Conservation (phyloP, 2,888 invertebrate genomes). For the Palloptera scutellata region DNA sequence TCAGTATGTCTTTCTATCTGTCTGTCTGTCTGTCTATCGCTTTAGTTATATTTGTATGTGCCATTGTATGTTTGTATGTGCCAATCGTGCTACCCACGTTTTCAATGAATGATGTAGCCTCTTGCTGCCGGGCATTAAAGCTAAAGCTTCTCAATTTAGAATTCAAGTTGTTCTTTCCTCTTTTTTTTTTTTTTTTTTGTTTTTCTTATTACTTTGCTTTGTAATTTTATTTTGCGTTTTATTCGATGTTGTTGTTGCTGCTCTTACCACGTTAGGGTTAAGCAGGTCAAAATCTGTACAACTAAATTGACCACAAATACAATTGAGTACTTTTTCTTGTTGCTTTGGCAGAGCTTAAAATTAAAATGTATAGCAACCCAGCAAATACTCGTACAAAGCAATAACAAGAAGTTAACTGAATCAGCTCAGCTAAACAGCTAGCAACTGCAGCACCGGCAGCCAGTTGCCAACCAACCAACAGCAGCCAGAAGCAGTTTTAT, state of each 20-base stretch:
- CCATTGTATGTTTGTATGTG: background rate
- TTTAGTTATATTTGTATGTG: background rate
- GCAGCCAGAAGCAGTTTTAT: constrained; percentile 58
- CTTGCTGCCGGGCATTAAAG: constrained; percentile 54
- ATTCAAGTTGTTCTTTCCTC: constrained; percentile 52
- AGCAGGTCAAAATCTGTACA: constrained; percentile 62
- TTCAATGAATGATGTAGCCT: constrained; percentile 31
- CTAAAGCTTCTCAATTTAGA: constrained; percentile 58
- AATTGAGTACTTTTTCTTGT: constrained; percentile 46
- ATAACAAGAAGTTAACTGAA: constrained; percentile 29
- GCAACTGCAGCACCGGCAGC: background rate
- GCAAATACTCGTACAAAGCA: constrained; percentile 32
- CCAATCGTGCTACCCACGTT: constrained; percentile 1
- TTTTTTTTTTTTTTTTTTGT: background rate
- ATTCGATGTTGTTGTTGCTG: constrained; percentile 28
- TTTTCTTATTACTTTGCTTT: too few relatives aligned
- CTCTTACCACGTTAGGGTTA: constrained; percentile 50
- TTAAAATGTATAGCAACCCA: constrained; percentile 52
- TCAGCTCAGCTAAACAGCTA: constrained; percentile 26
- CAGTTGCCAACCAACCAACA: constrained; percentile 46
- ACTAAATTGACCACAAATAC: constrained; percentile 61
- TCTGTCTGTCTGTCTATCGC: too few relatives aligned
- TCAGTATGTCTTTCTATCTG: background rate
- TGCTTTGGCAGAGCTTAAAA: constrained; percentile 37
- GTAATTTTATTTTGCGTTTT: constrained; percentile 28